Evolutionary conservation across 2,888 invertebrate genomes (phyloP), one percentile per base, ranked within the genome.

Genomic region (Sinopyrophorus schimmeli): DNA sequence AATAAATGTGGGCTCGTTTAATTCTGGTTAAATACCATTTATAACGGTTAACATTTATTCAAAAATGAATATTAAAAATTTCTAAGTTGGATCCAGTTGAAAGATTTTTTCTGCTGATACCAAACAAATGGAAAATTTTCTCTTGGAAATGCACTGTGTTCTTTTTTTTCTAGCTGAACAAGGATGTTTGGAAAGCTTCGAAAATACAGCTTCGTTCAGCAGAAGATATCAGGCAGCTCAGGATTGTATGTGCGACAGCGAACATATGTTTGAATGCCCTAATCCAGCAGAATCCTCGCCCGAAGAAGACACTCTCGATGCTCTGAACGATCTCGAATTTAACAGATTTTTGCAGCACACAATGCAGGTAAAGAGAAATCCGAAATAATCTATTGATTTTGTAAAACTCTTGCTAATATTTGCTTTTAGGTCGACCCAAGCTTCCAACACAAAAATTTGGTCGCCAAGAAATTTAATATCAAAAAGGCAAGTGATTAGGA

Each of bases 161-260:
- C n/a, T n/a, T n/a, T n/a, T n/a, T 40, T 18, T 57, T 54, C 38
- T 62, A 69, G 65, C 73, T 81, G 92, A 84, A 62, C 89, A 94
- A 74, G 91, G 92, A 57, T 98, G 98, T 71, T 82, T 94, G 64
- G 87, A 83, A 57, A 83, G 89, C 59, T 97, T 98, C 68, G 92
- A 93, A 71, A 97, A 98, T 73, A 91, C 94, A 0, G 97, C 97
- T 0, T 87, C 90, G 0, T 97, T 92, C 75, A 96, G 96, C 69
- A 86, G 96, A 4, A 86, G 91, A 64, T 97, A 92, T 73, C 93
- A 95, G 71, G 84, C 87, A 18, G 81, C 89, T 1, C 94, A 96
- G 73, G 89, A 93, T 53, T 99, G 99, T 71, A 92, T 97, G 84
- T 99, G 99, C 62, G 99, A 99, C 70, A 87, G 87, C 7, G 98